phyloP scores from a whole-genome alignment of 2,113 vertebrate species.

The Vanacampus margaritifer region DNA sequence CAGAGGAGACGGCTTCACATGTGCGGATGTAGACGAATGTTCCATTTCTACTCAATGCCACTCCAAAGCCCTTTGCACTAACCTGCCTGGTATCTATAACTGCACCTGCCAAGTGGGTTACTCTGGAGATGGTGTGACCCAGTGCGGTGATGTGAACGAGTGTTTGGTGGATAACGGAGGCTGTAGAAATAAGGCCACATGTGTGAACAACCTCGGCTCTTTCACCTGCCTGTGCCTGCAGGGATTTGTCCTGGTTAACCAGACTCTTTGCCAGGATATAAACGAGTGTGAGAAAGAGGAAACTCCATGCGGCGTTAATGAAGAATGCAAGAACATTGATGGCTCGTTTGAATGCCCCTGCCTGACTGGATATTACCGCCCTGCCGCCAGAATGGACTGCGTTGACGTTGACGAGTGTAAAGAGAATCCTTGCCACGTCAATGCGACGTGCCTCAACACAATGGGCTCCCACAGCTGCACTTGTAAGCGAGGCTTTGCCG shows the following conservation, averaged over 20 bases:
- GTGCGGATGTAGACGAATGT: constrained; percentile 75
- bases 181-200: constrained; percentile 68
- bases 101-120: constrained; percentile 73
- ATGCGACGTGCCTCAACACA: constrained; percentile 74
- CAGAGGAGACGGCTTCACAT: constrained; percentile 69
- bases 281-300: constrained; percentile 66
- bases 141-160: constrained; percentile 75
- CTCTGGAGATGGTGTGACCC: constrained; percentile 66
- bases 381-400: constrained; percentile 56
- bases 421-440: constrained; percentile 64
- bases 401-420: constrained; percentile 74
- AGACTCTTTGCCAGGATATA: constrained; percentile 72
- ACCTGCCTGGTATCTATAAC: constrained; percentile 70
- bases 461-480: constrained; percentile 71
- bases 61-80: constrained; percentile 64
- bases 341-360: constrained; percentile 75
- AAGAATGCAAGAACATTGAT: constrained; percentile 71
- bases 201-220: constrained; percentile 72
- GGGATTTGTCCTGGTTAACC: constrained; percentile 69
- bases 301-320: constrained; percentile 63
- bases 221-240: constrained; percentile 67
- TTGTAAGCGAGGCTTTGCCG: constrained; percentile 72
- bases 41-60: constrained; percentile 58
- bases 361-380: constrained; percentile 61
- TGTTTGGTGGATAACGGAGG: constrained; percentile 72